Base-by-base conservation (phyloP, 2,888 invertebrate species). In the Chrysina gloriosa region DNA sequence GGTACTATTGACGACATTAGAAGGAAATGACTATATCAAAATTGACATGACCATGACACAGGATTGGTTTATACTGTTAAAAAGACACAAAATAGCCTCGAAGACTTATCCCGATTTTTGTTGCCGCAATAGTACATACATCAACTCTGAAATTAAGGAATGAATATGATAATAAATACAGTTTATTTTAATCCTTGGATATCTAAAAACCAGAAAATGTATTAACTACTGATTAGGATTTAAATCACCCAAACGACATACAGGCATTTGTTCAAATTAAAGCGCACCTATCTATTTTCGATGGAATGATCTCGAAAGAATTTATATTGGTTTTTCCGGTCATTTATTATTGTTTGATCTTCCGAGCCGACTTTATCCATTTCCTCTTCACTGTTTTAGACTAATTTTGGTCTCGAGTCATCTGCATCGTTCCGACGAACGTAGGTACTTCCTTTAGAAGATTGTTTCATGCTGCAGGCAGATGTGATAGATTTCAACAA, bases 291-390 rank as follows among this genome's bases (percentile, higher is more conserved):
- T 29, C 27, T 42, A 58, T 58, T 58, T 39, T 58, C 16, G 25
- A 58, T 58, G 27, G 14, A 16, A 39, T 27, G 42, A 58, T 58
- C 34, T 42, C 42, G 7, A 42, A 61, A 61, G 58, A 61, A 61
- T 61, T 42, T 61, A 61, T 61, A 61, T 61, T 25, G 25, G 58
- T 42, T 61, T 61, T 61, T 61, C 58, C 58, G 58, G 58, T 61
- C 42, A 29, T 61, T 27, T 25, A 42, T 61, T 42, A 61, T 42
- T 61, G 42, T 61, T 61, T 61, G 27, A 42, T 42, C 27, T 31
- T 52, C 29, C 25, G 11, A 27, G 19, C 27, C 58, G 27, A 61
- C 27, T 11, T 45, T 61, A n/a, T 61, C 2, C 11, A 56, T 21
- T 39, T 61, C 42, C 29, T 42, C 42, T 42, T 36, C 42, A 16